Percentiles rank a stretch among this genome's conserved stretches.
Conservation (phyloP, 2,797 vertebrate genomes). For the Aldrovandia affinis region DNA sequence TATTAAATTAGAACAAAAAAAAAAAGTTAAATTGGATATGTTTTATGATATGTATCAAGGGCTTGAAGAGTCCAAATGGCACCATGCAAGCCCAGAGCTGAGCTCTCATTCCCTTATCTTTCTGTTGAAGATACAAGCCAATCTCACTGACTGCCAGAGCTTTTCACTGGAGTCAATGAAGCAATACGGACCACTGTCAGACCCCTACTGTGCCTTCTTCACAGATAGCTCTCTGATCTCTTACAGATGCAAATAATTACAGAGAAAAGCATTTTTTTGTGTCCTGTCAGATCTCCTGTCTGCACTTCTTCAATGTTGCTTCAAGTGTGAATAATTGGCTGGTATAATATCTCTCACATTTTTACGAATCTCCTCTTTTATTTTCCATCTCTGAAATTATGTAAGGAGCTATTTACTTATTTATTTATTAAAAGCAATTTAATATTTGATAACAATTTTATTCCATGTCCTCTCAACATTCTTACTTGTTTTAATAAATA, state of each 20-base stretch:
- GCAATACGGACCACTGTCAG: background rate
- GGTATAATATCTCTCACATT: background rate
- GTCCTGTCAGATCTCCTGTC: no score
- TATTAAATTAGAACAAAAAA: background rate
- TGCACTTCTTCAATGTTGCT: no score
- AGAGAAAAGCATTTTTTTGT: background rate
- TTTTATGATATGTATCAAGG: background rate
- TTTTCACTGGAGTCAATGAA: background rate
- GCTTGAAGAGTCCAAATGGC: background rate
- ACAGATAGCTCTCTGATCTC: background rate
- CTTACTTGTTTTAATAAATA: no score
- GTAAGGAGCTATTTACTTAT: background rate
- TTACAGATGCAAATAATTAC: background rate
- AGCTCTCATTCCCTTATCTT: background rate
- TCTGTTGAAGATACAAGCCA: background rate
- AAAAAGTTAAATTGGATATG: background rate
- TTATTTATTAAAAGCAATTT: background rate
- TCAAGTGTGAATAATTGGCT: no score
- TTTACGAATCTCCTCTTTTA: background rate
- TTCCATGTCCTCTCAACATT: background rate
- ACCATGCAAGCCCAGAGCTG: background rate
- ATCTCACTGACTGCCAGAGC: background rate
- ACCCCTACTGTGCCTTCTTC: background rate
- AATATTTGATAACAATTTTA: background rate
- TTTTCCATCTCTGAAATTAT: background rate